A percentile compares a stretch with the other conserved stretches of the same genome.
These are phyloP conservation scores for Trachelus tabidus DNA, from an alignment of 2,888 invertebrate genomes.

Conservation along the genomic window DNA sequence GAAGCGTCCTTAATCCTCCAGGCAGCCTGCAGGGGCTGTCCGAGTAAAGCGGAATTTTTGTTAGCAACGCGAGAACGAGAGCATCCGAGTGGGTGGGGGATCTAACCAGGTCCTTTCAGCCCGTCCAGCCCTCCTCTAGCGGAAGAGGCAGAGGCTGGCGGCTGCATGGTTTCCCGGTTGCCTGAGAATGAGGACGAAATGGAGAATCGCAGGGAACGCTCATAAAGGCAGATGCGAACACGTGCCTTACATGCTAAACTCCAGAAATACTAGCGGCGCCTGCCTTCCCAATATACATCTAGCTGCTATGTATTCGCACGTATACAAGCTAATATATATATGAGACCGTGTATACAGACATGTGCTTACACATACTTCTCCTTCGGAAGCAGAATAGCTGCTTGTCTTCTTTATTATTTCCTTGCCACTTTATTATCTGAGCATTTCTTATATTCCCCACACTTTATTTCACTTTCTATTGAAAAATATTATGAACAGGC, in stretches of 20 bases:
- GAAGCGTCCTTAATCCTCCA: slow-evolving; percentile 50
- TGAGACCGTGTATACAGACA: too few species aligned
- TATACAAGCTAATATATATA: too few species aligned
- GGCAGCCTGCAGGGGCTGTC: slow-evolving; percentile 3
- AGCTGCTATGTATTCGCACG: neutral
- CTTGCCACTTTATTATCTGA: too few species aligned
- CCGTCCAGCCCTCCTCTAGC: slow-evolving; percentile 12
- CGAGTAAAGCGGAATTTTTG: too few species aligned
- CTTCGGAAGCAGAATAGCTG: too few species aligned
- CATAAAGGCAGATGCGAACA: slow-evolving; percentile 64
- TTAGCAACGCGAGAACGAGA: too few species aligned
- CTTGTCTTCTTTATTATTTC: too few species aligned
- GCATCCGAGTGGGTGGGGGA: too few species aligned
- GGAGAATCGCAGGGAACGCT: slow-evolving; percentile 58
- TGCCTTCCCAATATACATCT: neutral
- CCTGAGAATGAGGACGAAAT: slow-evolving; percentile 58
- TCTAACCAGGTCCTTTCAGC: slow-evolving; percentile 32
- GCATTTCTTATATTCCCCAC: too few species aligned
- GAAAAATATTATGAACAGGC: too few species aligned
- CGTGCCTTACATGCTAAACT: slow-evolving; percentile 63
- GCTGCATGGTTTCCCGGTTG: slow-evolving; percentile 38
- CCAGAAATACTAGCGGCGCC: slow-evolving; percentile 12
- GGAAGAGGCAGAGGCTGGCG: slow-evolving; percentile 3
- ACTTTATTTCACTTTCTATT: too few species aligned
- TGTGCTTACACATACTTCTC: too few species aligned